Conservation (phyloP, 2,888 invertebrate genomes). For the Silvanus unidentatus region DNA sequence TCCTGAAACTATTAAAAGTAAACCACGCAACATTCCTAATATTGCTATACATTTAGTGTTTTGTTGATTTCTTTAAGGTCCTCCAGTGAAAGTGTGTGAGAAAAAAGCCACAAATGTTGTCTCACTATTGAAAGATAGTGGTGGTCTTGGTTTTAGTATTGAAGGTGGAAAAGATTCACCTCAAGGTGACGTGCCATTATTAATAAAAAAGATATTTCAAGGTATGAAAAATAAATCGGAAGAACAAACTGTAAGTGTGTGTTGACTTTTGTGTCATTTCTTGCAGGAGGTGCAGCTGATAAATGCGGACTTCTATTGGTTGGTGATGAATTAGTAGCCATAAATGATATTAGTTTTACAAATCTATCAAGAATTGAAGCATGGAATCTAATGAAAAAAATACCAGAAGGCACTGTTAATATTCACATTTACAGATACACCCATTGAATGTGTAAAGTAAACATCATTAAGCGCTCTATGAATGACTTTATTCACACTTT, state of each 20-base stretch:
- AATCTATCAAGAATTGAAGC: constrained; percentile 89
- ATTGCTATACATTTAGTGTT: too few species aligned
- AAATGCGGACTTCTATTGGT: constrained; percentile 76
- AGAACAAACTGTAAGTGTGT: constrained; percentile 8
- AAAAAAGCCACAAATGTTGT: constrained; percentile 31
- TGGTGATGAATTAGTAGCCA: constrained; percentile 80
- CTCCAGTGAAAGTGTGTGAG: not conserved
- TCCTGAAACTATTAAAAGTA: constrained; percentile 22
- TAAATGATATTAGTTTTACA: constrained; percentile 75
- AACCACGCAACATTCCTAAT: too few species aligned
- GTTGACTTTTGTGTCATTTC: too few species aligned
- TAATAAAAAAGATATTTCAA: constrained; percentile 89
- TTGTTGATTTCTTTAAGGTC: not conserved
- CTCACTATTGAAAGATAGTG: constrained; percentile 68
- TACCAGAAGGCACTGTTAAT: constrained; percentile 68
- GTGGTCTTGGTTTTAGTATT: constrained; percentile 89
- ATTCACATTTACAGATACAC: constrained; percentile 33
- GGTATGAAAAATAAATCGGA: constrained; percentile 61
- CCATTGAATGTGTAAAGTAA: constrained; percentile 2
- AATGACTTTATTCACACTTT: too few species aligned
- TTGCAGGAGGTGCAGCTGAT: constrained; percentile 80
- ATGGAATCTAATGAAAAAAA: constrained; percentile 87
- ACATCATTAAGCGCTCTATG: too few species aligned
- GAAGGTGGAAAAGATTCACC: constrained; percentile 92
- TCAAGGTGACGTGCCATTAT: constrained; percentile 79